These are phyloP conservation scores for Platalea minor DNA, from an alignment of 2,797 vertebrate genomes.

Conservation along the genomic window DNA sequence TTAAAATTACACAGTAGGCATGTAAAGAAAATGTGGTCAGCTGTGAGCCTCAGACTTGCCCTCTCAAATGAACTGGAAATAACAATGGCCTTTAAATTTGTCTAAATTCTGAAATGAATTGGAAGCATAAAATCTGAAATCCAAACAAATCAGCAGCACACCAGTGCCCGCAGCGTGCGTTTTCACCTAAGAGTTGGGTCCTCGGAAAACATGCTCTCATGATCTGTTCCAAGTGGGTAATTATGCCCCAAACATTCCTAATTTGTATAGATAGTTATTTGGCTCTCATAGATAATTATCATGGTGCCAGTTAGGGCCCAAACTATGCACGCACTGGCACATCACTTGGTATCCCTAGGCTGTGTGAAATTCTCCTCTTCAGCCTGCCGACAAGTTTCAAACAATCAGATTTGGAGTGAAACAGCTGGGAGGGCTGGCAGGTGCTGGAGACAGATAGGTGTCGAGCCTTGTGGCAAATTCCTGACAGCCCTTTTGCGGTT, in stretches of 20 bases:
- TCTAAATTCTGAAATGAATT: not conserved
- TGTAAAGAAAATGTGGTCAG: not conserved
- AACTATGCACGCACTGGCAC: not conserved
- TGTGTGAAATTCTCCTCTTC: constrained; percentile 14
- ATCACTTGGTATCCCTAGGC: not conserved
- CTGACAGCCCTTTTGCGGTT: not conserved
- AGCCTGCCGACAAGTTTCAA: not conserved
- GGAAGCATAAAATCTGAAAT: not conserved
- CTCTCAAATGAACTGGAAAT: not conserved
- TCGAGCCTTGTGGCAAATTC: not conserved
- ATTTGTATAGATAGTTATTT: not conserved
- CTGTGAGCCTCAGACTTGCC: not conserved
- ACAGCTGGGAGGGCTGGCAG: not conserved
- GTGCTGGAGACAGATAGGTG: not conserved
- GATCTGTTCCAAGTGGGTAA: not conserved
- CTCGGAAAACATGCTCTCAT: not conserved
- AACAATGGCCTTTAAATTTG: not conserved
- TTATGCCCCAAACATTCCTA: not conserved
- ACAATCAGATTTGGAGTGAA: not conserved
- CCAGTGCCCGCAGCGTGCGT: rapidly evolving
- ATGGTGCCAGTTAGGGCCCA: not conserved
- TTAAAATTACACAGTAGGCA: not conserved
- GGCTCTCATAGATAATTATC: not conserved
- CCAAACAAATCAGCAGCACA: rapidly evolving
- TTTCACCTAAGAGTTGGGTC: not conserved